A percentile compares a stretch with the other conserved stretches of the same genome.
Conservation (phyloP, 2,888 invertebrate genomes). For the Nematopogon swammerdamellus region DNA sequence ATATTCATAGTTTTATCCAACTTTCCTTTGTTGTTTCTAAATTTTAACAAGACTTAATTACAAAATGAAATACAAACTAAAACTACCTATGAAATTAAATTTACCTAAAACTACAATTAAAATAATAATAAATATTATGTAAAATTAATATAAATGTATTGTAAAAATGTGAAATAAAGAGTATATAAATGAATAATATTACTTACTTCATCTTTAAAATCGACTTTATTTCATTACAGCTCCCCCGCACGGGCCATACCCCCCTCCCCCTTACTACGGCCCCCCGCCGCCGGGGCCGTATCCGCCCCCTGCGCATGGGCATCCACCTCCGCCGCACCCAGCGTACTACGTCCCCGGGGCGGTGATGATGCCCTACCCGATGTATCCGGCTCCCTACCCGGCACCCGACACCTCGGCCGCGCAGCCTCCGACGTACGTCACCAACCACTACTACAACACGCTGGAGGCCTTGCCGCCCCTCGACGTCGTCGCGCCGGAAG, state of each 20-base stretch:
- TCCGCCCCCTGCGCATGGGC: slow-evolving; percentile 5
- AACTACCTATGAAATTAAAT: too few species aligned
- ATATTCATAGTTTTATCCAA: too few species aligned
- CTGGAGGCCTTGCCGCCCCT: slow-evolving; percentile 17
- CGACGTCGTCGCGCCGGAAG: slow-evolving; percentile 4
- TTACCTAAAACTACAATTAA: too few species aligned
- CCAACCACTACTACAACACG: slow-evolving; percentile 42
- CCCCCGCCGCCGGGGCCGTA: slow-evolving; percentile 13
- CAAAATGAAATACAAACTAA: too few species aligned
- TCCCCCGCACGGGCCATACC: slow-evolving; percentile 10
- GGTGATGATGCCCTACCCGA: slow-evolving; percentile 33
- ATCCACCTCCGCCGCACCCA: not conserved
- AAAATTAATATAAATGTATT: too few species aligned
- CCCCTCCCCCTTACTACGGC: slow-evolving; percentile 2
- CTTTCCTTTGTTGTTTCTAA: too few species aligned
- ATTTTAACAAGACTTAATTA: too few species aligned
- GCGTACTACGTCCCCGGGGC: slow-evolving; percentile 33
- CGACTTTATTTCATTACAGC: slow-evolving; percentile 10
- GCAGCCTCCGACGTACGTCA: slow-evolving; percentile 33
- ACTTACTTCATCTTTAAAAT: too few species aligned
- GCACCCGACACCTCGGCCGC: slow-evolving; percentile 14
- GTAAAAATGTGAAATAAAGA: too few species aligned
- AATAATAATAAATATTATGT: too few species aligned
- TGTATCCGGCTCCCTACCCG: slow-evolving; percentile 15
- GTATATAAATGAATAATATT: too few species aligned